Evolutionary conservation across 2,113 vertebrate species (phyloP).

Genomic region (Phycodurus eques): DNA sequence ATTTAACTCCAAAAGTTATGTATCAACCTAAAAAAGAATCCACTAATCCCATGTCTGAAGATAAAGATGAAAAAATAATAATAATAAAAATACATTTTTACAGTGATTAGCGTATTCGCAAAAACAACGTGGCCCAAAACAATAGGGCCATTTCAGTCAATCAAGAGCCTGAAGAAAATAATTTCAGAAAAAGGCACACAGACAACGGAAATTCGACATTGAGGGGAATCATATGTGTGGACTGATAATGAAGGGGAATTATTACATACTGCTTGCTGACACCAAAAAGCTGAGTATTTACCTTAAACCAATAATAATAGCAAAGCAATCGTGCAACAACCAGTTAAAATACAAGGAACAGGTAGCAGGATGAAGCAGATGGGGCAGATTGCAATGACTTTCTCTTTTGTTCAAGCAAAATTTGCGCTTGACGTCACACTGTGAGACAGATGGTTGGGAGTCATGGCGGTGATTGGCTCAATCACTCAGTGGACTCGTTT

Average conservation of each 20-base stretch:
- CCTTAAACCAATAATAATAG: background rate
- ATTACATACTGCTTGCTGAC: background rate
- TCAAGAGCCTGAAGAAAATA: too few species aligned
- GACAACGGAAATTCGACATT: too few species aligned
- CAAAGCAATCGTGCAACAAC: background rate
- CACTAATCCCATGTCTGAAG: too few species aligned
- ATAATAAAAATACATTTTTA: too few species aligned
- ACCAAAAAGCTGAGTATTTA: background rate
- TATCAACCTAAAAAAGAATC: too few species aligned
- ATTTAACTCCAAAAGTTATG: too few species aligned
- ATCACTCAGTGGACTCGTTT: constrained; percentile 1
- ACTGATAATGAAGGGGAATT: background rate
- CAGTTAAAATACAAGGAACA: background rate
- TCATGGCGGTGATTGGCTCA: background rate
- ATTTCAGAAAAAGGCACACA: too few species aligned
- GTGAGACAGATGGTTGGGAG: background rate
- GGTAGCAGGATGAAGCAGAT: background rate
- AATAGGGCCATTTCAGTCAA: too few species aligned
- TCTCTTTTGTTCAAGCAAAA: background rate
- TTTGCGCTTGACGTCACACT: constrained; percentile 2
- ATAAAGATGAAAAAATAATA: too few species aligned
- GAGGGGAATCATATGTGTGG: too few species aligned
- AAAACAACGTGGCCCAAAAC: too few species aligned
- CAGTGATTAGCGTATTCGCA: too few species aligned
- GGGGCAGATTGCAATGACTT: background rate